phyloP scores from a whole-genome alignment of 1,140 invertebrate species.

The Drosophila parabipectinata region DNA sequence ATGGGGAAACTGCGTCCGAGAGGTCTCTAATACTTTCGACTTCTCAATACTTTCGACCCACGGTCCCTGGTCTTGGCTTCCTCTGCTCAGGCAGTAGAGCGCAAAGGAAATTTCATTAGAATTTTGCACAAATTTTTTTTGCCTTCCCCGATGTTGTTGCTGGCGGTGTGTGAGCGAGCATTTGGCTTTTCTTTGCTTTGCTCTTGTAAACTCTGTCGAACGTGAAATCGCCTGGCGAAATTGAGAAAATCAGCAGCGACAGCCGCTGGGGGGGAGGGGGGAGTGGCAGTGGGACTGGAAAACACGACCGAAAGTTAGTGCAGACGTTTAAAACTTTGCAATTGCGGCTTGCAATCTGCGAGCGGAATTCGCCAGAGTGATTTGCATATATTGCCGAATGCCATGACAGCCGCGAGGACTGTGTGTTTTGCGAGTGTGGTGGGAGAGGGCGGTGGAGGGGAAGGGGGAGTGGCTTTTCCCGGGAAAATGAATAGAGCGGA shows the following conservation, averaged over 20 bases:
- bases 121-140: slow-evolving; percentile 38
- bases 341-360: slow-evolving; percentile 39
- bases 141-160: slow-evolving; percentile 26
- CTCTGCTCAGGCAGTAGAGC: slow-evolving; percentile 21
- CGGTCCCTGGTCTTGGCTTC: slow-evolving; percentile 16
- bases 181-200: slow-evolving; percentile 74
- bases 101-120: slow-evolving; percentile 53
- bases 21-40: background rate
- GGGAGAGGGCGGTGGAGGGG: background rate
- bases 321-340: slow-evolving; percentile 67
- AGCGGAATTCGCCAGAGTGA: slow-evolving; percentile 34
- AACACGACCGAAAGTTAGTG: slow-evolving; percentile 33
- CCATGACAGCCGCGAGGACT: slow-evolving; percentile 50
- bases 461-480: slow-evolving; percentile 4
- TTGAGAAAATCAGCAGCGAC: slow-evolving; percentile 63
- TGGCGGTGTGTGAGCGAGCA: slow-evolving; percentile 23
- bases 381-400: slow-evolving; percentile 78
- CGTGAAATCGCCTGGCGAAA: slow-evolving; percentile 79
- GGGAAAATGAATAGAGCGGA: slow-evolving; percentile 29
- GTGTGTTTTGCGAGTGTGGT: slow-evolving; percentile 11
- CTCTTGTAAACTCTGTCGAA: slow-evolving; percentile 81
- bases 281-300: background rate
- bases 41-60: background rate
- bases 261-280: slow-evolving; percentile 2
- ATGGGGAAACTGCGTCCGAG: background rate